A percentile compares a stretch with the other conserved stretches of the same genome.
Conservation (phyloP, 2,797 vertebrate species). For the Pseudotriccus pelzelni region DNA sequence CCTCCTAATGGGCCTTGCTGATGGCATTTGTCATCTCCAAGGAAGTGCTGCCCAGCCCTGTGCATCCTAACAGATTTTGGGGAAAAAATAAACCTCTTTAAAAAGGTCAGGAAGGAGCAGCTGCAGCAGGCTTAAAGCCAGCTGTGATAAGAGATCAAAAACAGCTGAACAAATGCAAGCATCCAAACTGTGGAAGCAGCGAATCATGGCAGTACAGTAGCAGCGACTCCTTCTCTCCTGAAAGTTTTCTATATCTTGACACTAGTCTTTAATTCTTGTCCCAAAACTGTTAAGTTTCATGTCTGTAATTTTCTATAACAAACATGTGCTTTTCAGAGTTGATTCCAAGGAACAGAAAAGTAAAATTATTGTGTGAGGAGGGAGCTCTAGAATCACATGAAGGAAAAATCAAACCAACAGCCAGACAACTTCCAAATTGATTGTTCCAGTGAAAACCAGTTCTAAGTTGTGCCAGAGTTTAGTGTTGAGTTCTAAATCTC, state of each 20-base stretch:
- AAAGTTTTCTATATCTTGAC: not conserved
- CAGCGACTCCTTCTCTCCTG: not conserved
- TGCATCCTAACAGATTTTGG: not conserved
- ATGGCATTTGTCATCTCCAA: not conserved
- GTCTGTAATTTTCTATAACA: not conserved
- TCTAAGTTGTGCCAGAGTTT: not conserved
- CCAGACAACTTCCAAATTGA: not conserved
- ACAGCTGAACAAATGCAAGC: not conserved
- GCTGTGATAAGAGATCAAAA: not conserved
- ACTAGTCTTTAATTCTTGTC: not conserved
- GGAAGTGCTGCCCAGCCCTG: not conserved
- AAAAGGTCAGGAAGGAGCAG: constrained; percentile 21
- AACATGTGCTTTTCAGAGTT: not conserved
- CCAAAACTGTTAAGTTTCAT: not conserved
- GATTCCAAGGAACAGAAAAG: not conserved
- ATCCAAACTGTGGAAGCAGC: not conserved
- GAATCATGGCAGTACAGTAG: not conserved
- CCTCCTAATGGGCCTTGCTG: not conserved
- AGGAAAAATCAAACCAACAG: not conserved
- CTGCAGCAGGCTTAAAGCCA: not conserved
- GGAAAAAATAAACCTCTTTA: not conserved
- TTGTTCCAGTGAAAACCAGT: not conserved
- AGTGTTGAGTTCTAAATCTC: not conserved
- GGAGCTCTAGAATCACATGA: not conserved
- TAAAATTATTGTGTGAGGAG: not conserved